Evolutionary conservation across 1,140 invertebrate genomes (phyloP), one percentile per base, ranked within the genome.

Genomic region (Acyrthosiphon pisum): DNA sequence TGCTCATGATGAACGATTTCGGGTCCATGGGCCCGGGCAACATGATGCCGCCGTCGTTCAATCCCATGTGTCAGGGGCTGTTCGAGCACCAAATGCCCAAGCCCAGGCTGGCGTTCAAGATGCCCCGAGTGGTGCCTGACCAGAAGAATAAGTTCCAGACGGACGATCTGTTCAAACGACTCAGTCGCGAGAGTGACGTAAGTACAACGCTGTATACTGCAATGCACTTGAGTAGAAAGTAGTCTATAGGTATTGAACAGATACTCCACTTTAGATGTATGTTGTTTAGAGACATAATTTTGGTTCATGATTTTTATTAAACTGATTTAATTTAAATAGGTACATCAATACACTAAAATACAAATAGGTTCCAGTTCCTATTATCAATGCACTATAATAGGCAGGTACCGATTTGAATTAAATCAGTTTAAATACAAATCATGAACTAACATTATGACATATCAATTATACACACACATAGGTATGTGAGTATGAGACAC

Each of bases 131-230:
- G 18, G 98, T 99, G 76, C 98, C 98, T 6, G 98, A 99, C 95
- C 99, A 99, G 95, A 99, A 99, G 95, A 96, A 97, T 35, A 99
- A 99, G 95, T 99, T 99, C 95, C 98, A 99, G 95, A 98, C 98
- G 48, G 98, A 99, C 94, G 98, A 99, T 95, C 96, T 99, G 23
- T 99, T 99, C 95, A 96, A 98, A 94, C 96, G 98, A 94, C 96
- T 99, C 26, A 98, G 98, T 95, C 96, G 98, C 81, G 98, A 99
- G 95, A 98, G 98, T 94, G 98, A 99, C 97, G 98, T 99, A 95
- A 95, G 95, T 95, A n/a, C 60, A 35, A n/a, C 9, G 1, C 23
- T n/a, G 30, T 60, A 68, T n/a, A n/a, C 60, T 30, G 22, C 53
- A 23, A 9, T 60, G 26, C 56, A 30, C 56, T 60, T 14, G 26